phyloP scores from a whole-genome alignment of 2,797 vertebrate genomes.

The Fistularia commersonii region DNA sequence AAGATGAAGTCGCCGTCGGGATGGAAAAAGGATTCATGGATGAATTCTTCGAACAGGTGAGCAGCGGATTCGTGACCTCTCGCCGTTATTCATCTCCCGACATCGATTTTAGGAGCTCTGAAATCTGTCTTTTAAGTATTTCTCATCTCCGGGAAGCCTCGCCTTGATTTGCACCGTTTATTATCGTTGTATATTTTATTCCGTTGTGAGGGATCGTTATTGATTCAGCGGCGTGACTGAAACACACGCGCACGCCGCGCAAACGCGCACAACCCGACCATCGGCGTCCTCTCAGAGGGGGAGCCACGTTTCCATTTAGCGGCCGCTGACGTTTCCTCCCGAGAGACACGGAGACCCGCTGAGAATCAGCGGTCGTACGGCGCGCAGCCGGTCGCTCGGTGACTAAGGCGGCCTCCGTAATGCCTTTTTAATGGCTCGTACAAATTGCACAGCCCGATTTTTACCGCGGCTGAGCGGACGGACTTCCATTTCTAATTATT shows the following conservation, averaged over 20 bases:
- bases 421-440: conserved; percentile 41
- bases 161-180: conserved; percentile 30
- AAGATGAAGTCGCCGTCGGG: conserved; percentile 88
- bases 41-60: conserved; percentile 96
- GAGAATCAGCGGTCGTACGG: conserved; percentile 38
- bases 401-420: conserved; percentile 18
- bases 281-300: conserved; percentile 28
- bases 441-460: too few relatives aligned
- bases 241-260: too few relatives aligned
- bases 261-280: too few relatives aligned
- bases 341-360: conserved; percentile 28
- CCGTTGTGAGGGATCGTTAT: conserved; percentile 17
- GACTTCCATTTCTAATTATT: too few relatives aligned
- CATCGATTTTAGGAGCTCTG: conserved; percentile 16
- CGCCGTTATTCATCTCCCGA: background rate
- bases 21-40: conserved; percentile 96
- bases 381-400: conserved; percentile 16
- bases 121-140: conserved; percentile 22
- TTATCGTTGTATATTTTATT: conserved; percentile 12
- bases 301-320: conserved; percentile 7
- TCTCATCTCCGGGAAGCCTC: conserved; percentile 12
- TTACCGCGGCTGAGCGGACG: too few relatives aligned
- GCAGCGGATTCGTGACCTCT: conserved; percentile 3
- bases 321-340: conserved; percentile 22
- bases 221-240: conserved; percentile 9